These are phyloP conservation scores for Anarsia innoxiella DNA, from an alignment of 2,888 invertebrate species.

Conservation along the genomic window DNA sequence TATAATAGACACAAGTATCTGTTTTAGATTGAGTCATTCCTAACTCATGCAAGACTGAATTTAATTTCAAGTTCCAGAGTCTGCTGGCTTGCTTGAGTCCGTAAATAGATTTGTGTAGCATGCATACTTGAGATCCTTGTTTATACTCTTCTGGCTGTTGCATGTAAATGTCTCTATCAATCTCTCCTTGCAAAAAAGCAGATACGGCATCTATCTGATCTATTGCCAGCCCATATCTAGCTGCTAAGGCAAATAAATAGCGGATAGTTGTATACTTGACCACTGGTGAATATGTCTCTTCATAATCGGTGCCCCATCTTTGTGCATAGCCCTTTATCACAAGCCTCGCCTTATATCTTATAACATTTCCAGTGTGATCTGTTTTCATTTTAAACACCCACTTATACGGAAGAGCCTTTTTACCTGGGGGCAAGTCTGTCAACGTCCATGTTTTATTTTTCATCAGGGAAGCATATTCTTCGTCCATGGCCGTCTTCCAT, in stretches of 20 bases:
- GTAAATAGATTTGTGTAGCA: slow-evolving; percentile 17
- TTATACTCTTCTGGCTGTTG: slow-evolving; percentile 16
- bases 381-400: slow-evolving; percentile 22
- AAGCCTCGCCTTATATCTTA: slow-evolving; percentile 19
- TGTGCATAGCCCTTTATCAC: slow-evolving; percentile 22
- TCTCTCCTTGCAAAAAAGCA: slow-evolving; percentile 22
- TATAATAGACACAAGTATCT: slow-evolving; percentile 25
- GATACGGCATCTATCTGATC: slow-evolving; percentile 21
- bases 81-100: too few relatives aligned
- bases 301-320: slow-evolving; percentile 18
- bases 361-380: slow-evolving; percentile 14
- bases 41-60: slow-evolving; percentile 18
- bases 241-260: slow-evolving; percentile 20
- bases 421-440: slow-evolving; percentile 13
- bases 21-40: slow-evolving; percentile 19
- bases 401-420: slow-evolving; percentile 18
- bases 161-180: slow-evolving; percentile 23
- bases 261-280: slow-evolving; percentile 20
- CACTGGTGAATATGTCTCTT: slow-evolving; percentile 21
- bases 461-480: slow-evolving; percentile 16
- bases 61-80: slow-evolving; percentile 24
- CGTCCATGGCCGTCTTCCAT: slow-evolving; percentile 18
- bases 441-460: slow-evolving; percentile 19
- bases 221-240: slow-evolving; percentile 15
- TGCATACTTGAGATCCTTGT: slow-evolving; percentile 17